These are phyloP conservation scores for Percopsis transmontana DNA, from an alignment of 2,113 vertebrate species.

Conservation along the genomic window DNA sequence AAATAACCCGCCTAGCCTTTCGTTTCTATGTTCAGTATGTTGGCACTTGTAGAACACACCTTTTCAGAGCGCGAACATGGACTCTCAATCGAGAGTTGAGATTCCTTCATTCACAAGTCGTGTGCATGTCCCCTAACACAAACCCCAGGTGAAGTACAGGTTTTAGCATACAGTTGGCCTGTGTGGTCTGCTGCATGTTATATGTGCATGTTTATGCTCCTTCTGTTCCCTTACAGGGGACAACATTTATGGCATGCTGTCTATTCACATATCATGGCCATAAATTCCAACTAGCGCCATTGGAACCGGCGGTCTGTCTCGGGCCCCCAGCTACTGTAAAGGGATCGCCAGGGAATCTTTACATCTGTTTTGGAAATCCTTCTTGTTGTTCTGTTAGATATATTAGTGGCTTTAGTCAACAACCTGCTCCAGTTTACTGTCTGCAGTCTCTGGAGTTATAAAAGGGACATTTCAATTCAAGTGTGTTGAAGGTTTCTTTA, in stretches of 20 bases:
- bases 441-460: constrained; percentile 14
- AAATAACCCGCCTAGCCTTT: no score
- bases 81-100: no score
- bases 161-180: no score
- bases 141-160: no score
- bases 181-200: no score
- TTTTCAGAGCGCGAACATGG: no score
- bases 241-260: neutral
- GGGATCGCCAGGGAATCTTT: neutral
- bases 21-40: no score
- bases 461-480: neutral
- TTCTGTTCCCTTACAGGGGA: neutral
- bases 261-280: neutral
- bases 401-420: constrained; percentile 13
- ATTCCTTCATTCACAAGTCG: no score
- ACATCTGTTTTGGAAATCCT: constrained; percentile 15
- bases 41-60: no score
- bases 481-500: neutral
- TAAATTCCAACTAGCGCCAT: constrained; percentile 2
- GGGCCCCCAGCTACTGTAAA: neutral
- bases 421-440: neutral
- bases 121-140: no score
- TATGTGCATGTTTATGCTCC: neutral
- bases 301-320: neutral
- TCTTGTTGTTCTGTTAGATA: constrained; percentile 15